Base-by-base conservation (phyloP, 2,113 vertebrate species). In the Gambusia affinis region DNA sequence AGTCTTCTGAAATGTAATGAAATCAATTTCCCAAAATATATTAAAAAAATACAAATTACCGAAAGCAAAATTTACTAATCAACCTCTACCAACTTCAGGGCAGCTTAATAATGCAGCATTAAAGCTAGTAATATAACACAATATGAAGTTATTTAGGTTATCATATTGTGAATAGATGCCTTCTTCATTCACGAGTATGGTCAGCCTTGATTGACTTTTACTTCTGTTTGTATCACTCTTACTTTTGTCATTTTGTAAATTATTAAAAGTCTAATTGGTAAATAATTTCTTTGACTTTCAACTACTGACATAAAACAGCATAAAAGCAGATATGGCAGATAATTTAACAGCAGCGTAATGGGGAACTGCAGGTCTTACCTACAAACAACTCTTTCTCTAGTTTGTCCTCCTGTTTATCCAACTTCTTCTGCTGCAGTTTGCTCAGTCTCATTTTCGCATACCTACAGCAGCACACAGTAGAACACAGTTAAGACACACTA, bases 341-440 rank as follows among this genome's bases (percentile, higher is more conserved):
- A 47, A 47, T 5, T 47, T n/a, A 61, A 24, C 28, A 12, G 61
- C 61, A 63, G 4, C 60, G 6, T n/a, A 67, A 6, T 67, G 24
- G 4, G 6, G 28, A 11, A n/a, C 12, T 37, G 4, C 24, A 70
- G 42, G 29, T 11, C 60, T 90, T 83, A 97, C 98, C 98, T 92
- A 71, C 81, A 65, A 97, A 93, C 79, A 94, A 88, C 68, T 96
- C 95, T 79, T 93, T 95, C 86, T 98, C 98, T 68, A 95, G 66
- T 70, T 68, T 68, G 1, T 72, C 89, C 12, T 88, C 92, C 3
- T 84, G 91, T 87, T 90, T 94, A 51, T 95, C 92, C 24, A 93
- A 73, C 83, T 92, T 97, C 28, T 94, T 96, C 90, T 85, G 94
- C 42, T 90, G 92, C 0, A 90, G 75, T 78, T 89, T 96, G 31